phyloP scores from a whole-genome alignment of 2,113 vertebrate species.

The Micromys minutus region DNA sequence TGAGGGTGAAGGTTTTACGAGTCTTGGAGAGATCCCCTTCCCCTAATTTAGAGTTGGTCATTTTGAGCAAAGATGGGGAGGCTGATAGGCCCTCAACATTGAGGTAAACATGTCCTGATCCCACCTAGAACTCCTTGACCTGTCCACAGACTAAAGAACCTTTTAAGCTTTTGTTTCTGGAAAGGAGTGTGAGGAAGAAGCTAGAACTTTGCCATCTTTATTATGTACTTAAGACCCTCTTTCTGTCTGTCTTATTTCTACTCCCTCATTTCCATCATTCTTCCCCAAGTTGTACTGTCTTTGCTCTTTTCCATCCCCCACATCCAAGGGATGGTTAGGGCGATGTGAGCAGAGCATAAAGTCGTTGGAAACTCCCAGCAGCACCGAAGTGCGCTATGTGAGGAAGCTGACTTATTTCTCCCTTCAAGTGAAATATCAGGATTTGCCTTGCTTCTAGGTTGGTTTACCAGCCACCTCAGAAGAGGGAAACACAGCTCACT shows the following conservation, averaged over 20 bases:
- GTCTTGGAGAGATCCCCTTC: not conserved
- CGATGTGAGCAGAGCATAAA: not conserved
- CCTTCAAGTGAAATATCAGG: conserved; percentile 3
- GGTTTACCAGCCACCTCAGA: not conserved
- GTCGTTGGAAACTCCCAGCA: not conserved
- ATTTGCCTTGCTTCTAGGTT: not conserved
- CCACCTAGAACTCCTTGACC: not conserved
- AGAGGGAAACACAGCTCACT: not conserved
- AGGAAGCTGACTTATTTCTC: not conserved
- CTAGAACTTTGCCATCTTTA: not conserved
- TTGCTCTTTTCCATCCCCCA: not conserved
- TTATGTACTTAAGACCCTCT: not conserved
- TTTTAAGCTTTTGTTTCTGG: not conserved
- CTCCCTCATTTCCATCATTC: not conserved
- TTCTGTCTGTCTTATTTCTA: not conserved
- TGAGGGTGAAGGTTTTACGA: not conserved
- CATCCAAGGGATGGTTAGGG: not conserved
- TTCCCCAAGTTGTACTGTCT: not conserved
- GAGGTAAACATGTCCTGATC: not conserved
- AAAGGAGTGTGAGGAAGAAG: not conserved
- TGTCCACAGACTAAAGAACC: not conserved
- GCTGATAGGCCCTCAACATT: not conserved
- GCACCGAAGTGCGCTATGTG: not conserved
- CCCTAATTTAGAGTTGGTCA: not conserved
- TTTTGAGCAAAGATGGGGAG: not conserved